Conservation (phyloP, 2,113 vertebrate genomes). For the Sisor rabdophorus region DNA sequence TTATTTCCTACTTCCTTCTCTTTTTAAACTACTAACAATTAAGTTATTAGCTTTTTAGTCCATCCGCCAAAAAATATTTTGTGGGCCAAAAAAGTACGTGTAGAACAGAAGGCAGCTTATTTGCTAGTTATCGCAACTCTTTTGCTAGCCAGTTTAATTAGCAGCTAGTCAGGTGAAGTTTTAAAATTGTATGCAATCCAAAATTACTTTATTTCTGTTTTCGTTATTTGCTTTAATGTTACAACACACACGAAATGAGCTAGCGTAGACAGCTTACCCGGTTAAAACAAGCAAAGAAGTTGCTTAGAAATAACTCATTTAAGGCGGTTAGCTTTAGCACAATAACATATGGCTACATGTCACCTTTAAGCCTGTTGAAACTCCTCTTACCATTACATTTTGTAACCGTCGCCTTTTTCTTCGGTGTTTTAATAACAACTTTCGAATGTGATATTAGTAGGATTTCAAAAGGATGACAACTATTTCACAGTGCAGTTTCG, state of each 20-base stretch:
- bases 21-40: neutral
- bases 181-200: neutral
- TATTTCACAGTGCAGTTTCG: constrained; percentile 7
- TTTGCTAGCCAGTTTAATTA: neutral
- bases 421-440: constrained; percentile 3
- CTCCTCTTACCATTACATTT: constrained; percentile 11
- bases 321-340: constrained; percentile 7
- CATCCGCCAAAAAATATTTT: no score
- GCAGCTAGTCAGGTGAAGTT: neutral
- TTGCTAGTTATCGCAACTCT: neutral
- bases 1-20: neutral
- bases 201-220: no score
- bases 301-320: neutral
- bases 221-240: neutral
- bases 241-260: neutral
- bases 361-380: neutral
- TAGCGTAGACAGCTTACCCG: neutral
- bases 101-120: neutral
- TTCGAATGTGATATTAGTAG: neutral
- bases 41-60: neutral
- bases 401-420: neutral
- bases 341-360: constrained; percentile 21
- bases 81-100: neutral
- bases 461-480: neutral
- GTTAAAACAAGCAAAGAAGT: neutral